A percentile compares a stretch with the other conserved stretches of the same genome.
phyloP scores from a whole-genome alignment of 1,140 invertebrate species.

The Psilanteris sp. region DNA sequence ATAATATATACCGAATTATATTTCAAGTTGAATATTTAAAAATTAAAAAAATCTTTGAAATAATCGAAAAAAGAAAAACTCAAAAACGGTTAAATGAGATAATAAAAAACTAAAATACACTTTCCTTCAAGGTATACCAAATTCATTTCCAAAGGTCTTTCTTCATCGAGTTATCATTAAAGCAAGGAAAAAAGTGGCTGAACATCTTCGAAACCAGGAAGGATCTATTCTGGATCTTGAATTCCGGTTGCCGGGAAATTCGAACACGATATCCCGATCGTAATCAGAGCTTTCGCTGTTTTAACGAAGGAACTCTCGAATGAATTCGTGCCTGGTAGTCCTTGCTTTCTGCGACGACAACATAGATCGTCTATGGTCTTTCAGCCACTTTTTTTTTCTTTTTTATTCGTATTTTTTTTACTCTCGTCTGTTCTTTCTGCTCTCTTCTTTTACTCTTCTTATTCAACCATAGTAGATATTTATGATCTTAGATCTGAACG shows the following conservation, averaged over 20 bases:
- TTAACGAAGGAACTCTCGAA: conserved; percentile 60
- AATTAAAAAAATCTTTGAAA: too few species aligned
- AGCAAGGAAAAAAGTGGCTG: conserved; percentile 24
- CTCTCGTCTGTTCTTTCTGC: too few species aligned
- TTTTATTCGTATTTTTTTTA: too few species aligned
- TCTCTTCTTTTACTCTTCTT: too few species aligned
- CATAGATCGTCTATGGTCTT: conserved; percentile 58
- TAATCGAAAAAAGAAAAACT: too few species aligned
- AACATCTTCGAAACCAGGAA: conserved; percentile 31
- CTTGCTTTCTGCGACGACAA: conserved; percentile 52
- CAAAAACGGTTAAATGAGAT: too few species aligned
- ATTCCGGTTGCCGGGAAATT: conserved; percentile 56
- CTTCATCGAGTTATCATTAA: conserved; percentile 41
- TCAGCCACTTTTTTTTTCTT: conserved; percentile 34
- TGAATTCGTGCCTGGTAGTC: conserved; percentile 58
- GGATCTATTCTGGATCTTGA: conserved; percentile 49
- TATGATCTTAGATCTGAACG: too few species aligned
- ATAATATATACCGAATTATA: too few species aligned
- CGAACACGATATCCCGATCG: conserved; percentile 62
- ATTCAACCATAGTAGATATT: too few species aligned
- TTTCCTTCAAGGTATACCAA: too few species aligned
- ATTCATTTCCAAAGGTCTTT: conserved; percentile 17
- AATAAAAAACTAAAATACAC: too few species aligned
- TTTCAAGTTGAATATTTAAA: too few species aligned
- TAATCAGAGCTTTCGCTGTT: conserved; percentile 64